Evolutionary conservation across 2,888 invertebrate genomes (phyloP).

Genomic region (Geophilus truncorum): DNA sequence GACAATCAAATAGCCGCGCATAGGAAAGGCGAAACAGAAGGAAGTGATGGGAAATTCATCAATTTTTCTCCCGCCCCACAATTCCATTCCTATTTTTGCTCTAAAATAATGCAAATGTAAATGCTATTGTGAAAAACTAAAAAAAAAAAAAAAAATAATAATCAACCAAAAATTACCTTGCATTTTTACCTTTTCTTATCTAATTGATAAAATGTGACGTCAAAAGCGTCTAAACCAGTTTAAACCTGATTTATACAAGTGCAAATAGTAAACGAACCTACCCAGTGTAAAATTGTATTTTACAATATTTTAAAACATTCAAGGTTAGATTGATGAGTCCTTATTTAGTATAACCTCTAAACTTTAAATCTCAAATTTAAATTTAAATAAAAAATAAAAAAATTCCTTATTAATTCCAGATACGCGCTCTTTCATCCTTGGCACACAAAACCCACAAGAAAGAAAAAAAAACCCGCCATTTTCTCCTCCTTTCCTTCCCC

Average conservation of each 20-base stretch:
- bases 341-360: too few species aligned
- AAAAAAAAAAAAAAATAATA: neutral
- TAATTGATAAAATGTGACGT: too few species aligned
- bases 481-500: neutral
- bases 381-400: neutral
- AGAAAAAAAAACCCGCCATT: too few species aligned
- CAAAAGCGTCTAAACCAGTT: too few species aligned
- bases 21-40: conserved; percentile 2
- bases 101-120: neutral
- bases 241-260: too few species aligned
- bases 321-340: too few species aligned
- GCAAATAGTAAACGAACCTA: too few species aligned
- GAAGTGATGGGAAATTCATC: conserved; percentile 1
- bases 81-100: neutral
- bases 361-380: too few species aligned
- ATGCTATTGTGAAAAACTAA: neutral
- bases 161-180: too few species aligned
- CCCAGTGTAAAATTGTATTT: too few species aligned
- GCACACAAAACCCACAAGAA: neutral
- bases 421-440: neutral
- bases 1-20: conserved; percentile 15
- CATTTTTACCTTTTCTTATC: too few species aligned
- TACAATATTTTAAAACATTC: too few species aligned
- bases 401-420: neutral
- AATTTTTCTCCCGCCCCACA: neutral